Evolutionary conservation across 2,888 invertebrate species (phyloP).

Genomic region (Caenorhabditis sp.): DNA sequence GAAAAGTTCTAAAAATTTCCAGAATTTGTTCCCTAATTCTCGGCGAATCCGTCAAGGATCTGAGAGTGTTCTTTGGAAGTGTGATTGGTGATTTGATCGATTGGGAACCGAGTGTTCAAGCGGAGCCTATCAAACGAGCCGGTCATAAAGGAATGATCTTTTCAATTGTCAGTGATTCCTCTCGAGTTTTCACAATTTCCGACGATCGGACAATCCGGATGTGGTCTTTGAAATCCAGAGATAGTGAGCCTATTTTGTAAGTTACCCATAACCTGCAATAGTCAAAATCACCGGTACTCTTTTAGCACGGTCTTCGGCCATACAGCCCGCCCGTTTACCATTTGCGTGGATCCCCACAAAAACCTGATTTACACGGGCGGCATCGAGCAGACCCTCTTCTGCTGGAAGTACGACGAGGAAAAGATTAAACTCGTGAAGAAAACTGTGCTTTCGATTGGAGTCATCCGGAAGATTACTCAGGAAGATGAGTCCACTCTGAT

Average conservation of each 20-base stretch:
- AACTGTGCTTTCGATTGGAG: constrained; percentile 27
- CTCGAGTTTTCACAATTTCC: constrained; percentile 56
- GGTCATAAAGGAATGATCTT: constrained; percentile 66
- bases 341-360: constrained; percentile 25
- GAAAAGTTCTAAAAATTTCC: neutral
- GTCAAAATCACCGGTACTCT: neutral
- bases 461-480: constrained; percentile 35
- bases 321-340: constrained; percentile 61
- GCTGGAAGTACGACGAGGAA: constrained; percentile 27
- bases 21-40: constrained; percentile 46
- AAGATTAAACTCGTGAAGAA: constrained; percentile 10
- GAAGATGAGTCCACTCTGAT: neutral
- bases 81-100: constrained; percentile 51
- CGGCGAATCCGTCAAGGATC: constrained; percentile 11
- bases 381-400: constrained; percentile 55
- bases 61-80: constrained; percentile 36
- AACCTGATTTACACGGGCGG: constrained; percentile 58
- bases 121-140: neutral
- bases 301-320: constrained; percentile 57
- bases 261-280: neutral
- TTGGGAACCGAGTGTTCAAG: constrained; percentile 9
- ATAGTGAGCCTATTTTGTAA: constrained; percentile 7
- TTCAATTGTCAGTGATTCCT: constrained; percentile 27
- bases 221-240: constrained; percentile 41
- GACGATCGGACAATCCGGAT: constrained; percentile 63